Percentiles rank a stretch among this genome's conserved stretches.
These are phyloP conservation scores for Diabrotica undecimpunctata DNA, from an alignment of 1,140 invertebrate genomes.

Conservation along the genomic window DNA sequence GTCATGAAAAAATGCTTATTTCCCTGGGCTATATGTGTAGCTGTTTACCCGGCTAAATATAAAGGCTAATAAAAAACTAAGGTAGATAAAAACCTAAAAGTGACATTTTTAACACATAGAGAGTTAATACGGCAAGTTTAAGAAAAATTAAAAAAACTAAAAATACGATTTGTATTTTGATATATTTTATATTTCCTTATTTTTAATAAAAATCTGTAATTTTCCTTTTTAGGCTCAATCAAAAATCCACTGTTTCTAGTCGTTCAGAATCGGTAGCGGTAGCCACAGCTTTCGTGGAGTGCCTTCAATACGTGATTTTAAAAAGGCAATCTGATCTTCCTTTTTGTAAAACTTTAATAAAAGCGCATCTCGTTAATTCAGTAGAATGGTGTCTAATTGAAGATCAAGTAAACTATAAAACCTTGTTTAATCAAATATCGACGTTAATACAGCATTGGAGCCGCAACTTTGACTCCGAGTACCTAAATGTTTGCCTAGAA, in stretches of 20 bases:
- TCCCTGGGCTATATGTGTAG: too few species aligned
- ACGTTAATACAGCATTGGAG: slow-evolving; percentile 56
- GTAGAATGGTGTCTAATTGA: slow-evolving; percentile 50
- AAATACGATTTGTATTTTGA: too few species aligned
- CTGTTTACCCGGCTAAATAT: too few species aligned
- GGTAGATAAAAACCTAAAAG: too few species aligned
- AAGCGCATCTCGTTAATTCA: slow-evolving; percentile 49
- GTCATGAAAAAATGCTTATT: too few species aligned
- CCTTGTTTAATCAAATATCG: slow-evolving; percentile 52
- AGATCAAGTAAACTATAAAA: slow-evolving; percentile 43
- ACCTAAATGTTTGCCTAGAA: slow-evolving; percentile 45
- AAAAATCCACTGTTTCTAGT: slow-evolving; percentile 52
- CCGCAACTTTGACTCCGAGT: slow-evolving; percentile 46
- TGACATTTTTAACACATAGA: too few species aligned
- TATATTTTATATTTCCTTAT: too few species aligned
- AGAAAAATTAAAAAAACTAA: too few species aligned
- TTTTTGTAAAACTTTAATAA: slow-evolving; percentile 47
- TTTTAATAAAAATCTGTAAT: neutral
- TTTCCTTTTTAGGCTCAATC: slow-evolving; percentile 51
- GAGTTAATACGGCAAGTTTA: too few species aligned
- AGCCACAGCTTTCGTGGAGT: slow-evolving; percentile 65
- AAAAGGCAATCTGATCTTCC: slow-evolving; percentile 46
- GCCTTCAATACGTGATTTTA: slow-evolving; percentile 60
- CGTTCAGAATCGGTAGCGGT: slow-evolving; percentile 60
- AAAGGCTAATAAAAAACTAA: too few species aligned